Evolutionary conservation across 1,140 invertebrate species (phyloP), one percentile per base, ranked within the genome.

Genomic region (Diorhabda carinulata): DNA sequence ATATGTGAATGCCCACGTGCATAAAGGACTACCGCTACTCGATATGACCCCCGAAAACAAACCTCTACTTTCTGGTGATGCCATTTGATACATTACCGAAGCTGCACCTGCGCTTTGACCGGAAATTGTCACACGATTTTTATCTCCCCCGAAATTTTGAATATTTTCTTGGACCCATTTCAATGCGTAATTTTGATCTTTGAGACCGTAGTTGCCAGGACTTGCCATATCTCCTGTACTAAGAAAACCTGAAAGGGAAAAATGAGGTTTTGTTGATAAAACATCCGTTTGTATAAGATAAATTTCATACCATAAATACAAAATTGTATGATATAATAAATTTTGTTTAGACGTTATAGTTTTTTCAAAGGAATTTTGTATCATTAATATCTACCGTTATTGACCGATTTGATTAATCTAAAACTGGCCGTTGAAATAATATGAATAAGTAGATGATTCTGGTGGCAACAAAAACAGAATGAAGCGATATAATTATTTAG

Each of bases 21-120:
- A 69, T 8, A 73, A n/a, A 57, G 72, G 66, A 40, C 66, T 64
- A n/a, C 72, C 72, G 44, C 72, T 71, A 44, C 68, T 70, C 6
- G 70, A 43, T n/a, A 73, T 73, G 0, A 58, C 69, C 3, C 45
- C 64, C 7, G 25, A 56, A 42, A 66, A 66, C 3, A 66, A 25
- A 40, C 64, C 64, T 42, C n/a, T 66, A 42, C 52, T 66, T n/a
- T 4, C 10, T 3, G 56, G 47, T 4, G 47, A 66, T 5, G 56
- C 47, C 6, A 66, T 8, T 40, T 66, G 56, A 57, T 66, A 66
- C 7, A 57, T 25, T 4, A 58, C 57, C 3, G 67, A 57, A 64
- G 57, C 67, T 3, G 41, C 56, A 40, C 67, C 67, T 5, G 67
- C 67, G 25, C 60, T 63, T 8, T 68, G 47, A 5, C 67, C 67